Conservation (phyloP, 2,113 vertebrate genomes). For the Felis chaus region DNA sequence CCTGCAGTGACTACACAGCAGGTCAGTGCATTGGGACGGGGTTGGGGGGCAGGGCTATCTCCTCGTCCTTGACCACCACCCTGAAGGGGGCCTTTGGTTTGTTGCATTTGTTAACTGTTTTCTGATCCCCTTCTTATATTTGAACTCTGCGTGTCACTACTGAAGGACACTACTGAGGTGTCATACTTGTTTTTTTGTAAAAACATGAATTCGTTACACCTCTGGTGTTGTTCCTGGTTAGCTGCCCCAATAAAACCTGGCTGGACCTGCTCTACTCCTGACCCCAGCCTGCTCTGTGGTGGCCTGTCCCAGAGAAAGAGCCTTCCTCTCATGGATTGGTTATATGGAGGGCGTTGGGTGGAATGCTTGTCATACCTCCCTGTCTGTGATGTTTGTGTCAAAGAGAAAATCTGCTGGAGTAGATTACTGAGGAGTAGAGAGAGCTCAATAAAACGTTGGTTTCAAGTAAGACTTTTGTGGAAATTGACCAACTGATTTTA, state of each 20-base stretch:
- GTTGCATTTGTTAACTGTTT: slow-evolving; percentile 45
- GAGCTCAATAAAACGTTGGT: not conserved
- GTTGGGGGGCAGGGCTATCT: not conserved
- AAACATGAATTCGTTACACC: slow-evolving; percentile 41
- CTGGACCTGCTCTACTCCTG: not conserved
- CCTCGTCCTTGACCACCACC: not conserved
- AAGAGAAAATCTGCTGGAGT: not conserved
- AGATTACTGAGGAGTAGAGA: not conserved
- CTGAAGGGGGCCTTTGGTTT: not conserved
- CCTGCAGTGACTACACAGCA: not conserved
- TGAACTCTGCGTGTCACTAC: slow-evolving; percentile 46
- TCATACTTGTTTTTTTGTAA: slow-evolving; percentile 33
- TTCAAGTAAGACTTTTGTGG: not conserved
- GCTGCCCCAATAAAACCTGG: not conserved
- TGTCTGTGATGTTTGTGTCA: not conserved
- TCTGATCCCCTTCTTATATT: slow-evolving; percentile 30
- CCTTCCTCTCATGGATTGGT: not conserved
- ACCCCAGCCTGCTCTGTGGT: not conserved
- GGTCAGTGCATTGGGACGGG: rapidly evolving
- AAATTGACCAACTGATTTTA: not conserved
- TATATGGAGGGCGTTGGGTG: not conserved
- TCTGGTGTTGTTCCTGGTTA: not conserved
- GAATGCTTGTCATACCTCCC: not conserved
- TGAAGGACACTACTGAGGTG: slow-evolving; percentile 10
- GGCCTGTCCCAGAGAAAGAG: not conserved